These are phyloP conservation scores for Calliopum simillimum DNA, from an alignment of 2,888 invertebrate species.

Conservation along the genomic window DNA sequence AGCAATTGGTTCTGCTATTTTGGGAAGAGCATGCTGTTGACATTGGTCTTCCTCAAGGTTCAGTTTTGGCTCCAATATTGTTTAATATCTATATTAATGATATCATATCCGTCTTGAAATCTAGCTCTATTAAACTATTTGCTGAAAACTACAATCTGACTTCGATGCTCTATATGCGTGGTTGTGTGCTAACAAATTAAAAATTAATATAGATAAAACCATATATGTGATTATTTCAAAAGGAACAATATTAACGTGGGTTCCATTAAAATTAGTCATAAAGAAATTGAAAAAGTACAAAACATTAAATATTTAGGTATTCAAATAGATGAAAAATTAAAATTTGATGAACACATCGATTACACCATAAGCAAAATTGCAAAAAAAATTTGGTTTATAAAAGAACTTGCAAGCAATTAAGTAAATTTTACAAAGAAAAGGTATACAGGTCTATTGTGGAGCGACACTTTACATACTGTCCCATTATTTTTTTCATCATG, in stretches of 20 bases:
- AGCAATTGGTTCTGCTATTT: conserved; percentile 7
- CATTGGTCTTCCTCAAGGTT: background rate
- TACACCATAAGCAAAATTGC: background rate
- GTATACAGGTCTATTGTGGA: too few species aligned
- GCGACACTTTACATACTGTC: too few species aligned
- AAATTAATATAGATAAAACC: background rate
- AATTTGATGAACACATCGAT: too few species aligned
- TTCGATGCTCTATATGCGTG: too few species aligned
- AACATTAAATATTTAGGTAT: conserved; percentile 15
- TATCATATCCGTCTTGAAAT: background rate
- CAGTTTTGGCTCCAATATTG: background rate
- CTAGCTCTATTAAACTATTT: background rate
- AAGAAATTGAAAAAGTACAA: background rate
- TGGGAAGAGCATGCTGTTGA: background rate
- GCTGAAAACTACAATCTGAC: conserved; percentile 12
- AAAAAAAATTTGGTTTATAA: conserved; percentile 7
- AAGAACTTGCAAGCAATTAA: conserved; percentile 5
- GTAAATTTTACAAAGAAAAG: conserved; percentile 8
- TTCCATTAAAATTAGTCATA: background rate
- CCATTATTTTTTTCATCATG: too few species aligned
- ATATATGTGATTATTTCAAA: too few species aligned
- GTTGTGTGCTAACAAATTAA: background rate
- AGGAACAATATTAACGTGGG: too few species aligned
- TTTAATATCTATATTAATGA: conserved; percentile 19
- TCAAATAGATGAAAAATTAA: background rate